These are phyloP conservation scores for Montipora sp. DNA, from an alignment of 64 coral and sea anemone genomes.

Conservation along the genomic window DNA sequence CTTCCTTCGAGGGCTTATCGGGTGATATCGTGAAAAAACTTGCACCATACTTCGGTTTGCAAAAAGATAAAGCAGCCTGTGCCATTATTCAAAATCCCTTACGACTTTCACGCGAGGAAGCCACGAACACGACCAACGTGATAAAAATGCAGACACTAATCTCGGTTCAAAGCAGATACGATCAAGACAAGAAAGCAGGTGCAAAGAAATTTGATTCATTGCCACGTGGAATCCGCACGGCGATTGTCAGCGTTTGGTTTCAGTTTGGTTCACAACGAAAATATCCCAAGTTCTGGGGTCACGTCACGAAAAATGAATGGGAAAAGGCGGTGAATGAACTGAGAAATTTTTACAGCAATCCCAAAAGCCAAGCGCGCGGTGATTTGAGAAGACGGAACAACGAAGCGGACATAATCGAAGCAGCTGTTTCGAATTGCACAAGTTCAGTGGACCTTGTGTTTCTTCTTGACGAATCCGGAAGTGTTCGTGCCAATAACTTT, in stretches of 20 bases:
- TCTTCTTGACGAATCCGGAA: no score
- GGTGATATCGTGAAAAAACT: slow-evolving; percentile 34
- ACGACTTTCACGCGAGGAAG: not conserved
- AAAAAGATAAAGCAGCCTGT: slow-evolving; percentile 31
- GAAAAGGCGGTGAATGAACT: slow-evolving; percentile 37
- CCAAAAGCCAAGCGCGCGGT: not conserved
- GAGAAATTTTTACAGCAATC: slow-evolving; percentile 35
- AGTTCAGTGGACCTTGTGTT: no score
- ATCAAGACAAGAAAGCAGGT: slow-evolving; percentile 23
- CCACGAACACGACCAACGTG: slow-evolving; percentile 8
- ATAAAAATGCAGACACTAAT: slow-evolving; percentile 2
- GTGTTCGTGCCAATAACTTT: no score
- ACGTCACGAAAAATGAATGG: slow-evolving; percentile 8
- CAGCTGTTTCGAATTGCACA: no score
- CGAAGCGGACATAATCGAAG: no score
- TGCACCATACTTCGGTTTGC: slow-evolving; percentile 33
- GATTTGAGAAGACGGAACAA: not conserved
- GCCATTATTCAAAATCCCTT: slow-evolving; percentile 16
- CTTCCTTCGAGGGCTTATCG: slow-evolving; percentile 1
- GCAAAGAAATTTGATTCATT: slow-evolving; percentile 5
- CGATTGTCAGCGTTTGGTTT: slow-evolving; percentile 41
- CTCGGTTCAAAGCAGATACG: slow-evolving; percentile 5
- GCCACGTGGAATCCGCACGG: slow-evolving; percentile 30
- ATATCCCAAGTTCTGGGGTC: slow-evolving; percentile 31
- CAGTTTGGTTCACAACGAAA: not conserved